These are phyloP conservation scores for Cepaea nemoralis DNA, from an alignment of 1,140 invertebrate species.

Conservation along the genomic window DNA sequence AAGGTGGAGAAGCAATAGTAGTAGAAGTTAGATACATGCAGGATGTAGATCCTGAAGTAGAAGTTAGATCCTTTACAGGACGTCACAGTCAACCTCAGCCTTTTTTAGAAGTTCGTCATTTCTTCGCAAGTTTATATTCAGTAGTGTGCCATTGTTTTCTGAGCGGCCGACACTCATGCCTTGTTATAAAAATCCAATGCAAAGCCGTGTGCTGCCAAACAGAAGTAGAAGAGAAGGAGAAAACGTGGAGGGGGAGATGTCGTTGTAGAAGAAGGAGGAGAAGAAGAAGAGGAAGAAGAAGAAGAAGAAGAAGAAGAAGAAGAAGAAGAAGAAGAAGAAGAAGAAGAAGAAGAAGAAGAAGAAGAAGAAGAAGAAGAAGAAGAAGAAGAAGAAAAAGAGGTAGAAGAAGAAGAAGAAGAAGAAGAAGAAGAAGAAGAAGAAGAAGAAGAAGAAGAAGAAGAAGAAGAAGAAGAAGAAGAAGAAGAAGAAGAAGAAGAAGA, in stretches of 20 bases:
- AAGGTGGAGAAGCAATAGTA: too few species aligned
- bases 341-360: neutral
- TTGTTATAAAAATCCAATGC: neutral
- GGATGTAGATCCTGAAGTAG: too few species aligned
- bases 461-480: neutral
- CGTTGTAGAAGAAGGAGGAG: neutral
- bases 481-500: too few species aligned
- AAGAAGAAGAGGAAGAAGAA: too few species aligned
- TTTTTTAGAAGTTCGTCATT: too few species aligned
- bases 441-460: slow-evolving; percentile 7
- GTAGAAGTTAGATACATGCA: too few species aligned
- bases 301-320: slow-evolving; percentile 15
- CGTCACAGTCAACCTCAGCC: too few species aligned
- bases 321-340: slow-evolving; percentile 21
- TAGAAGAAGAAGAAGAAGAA: too few species aligned
- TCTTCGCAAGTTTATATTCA: too few species aligned
- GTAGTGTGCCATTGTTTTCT: too few species aligned
- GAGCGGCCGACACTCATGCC: too few species aligned
- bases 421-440: slow-evolving; percentile 22
- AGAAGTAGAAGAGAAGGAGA: neutral
- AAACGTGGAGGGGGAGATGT: neutral
- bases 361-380: slow-evolving; percentile 29
- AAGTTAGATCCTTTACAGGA: too few species aligned
- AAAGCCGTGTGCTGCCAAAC: neutral
- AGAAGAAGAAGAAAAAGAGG: slow-evolving; percentile 23